Evolutionary conservation across 2,797 vertebrate genomes (phyloP).

Genomic region (Acomys russatus): DNA sequence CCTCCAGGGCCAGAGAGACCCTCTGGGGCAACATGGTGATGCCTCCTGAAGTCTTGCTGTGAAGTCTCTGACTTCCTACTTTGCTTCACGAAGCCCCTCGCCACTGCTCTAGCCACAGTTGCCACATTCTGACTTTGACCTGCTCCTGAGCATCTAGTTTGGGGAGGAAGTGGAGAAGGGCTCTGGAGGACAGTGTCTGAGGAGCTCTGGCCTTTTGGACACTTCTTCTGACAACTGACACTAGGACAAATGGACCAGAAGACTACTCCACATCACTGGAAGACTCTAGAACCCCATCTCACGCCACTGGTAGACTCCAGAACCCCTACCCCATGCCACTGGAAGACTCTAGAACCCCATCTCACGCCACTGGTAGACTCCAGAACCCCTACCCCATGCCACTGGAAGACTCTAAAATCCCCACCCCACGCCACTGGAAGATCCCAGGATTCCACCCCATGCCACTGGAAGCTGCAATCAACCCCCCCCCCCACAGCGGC

Average conservation of each 20-base stretch:
- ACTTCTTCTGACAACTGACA: not conserved
- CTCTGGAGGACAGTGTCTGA: no score
- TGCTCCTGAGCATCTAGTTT: not conserved
- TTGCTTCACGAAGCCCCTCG: rapidly evolving
- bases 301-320: rapidly evolving
- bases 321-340: not conserved
- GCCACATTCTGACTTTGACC: not conserved
- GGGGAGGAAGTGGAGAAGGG: not conserved
- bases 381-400: not conserved
- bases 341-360: not conserved
- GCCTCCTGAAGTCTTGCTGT: not conserved
- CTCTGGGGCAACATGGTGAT: rapidly evolving
- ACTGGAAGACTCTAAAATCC: no score
- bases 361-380: not conserved
- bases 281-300: not conserved
- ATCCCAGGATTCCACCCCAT: no score
- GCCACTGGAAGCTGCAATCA: no score
- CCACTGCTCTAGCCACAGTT: not conserved
- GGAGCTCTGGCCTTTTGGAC: not conserved
- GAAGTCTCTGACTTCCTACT: not conserved
- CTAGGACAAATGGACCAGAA: not conserved
- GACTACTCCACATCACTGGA: no score
- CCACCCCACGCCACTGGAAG: no score
- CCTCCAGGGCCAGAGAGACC: not conserved
- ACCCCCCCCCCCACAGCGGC: no score